These are phyloP conservation scores for Mesocricetus auratus DNA, from an alignment of 2,113 vertebrate species.

Conservation along the genomic window DNA sequence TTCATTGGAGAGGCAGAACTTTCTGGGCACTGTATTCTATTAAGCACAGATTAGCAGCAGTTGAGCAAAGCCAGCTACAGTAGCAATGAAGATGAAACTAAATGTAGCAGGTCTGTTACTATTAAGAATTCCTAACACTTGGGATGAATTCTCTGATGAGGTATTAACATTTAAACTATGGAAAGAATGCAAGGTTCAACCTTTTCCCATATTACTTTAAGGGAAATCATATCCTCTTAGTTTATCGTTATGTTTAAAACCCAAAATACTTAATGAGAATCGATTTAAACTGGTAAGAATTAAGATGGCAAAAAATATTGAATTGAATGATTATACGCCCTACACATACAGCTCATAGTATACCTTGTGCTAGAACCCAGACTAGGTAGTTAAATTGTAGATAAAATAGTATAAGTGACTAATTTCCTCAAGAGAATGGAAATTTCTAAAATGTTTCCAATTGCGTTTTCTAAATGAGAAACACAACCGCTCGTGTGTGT, in stretches of 20 bases:
- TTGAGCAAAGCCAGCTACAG: background rate
- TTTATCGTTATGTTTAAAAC: background rate
- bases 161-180: slow-evolving; percentile 34
- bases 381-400: background rate
- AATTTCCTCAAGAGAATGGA: background rate
- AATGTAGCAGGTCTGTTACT: background rate
- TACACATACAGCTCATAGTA: background rate
- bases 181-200: background rate
- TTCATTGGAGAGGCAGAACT: background rate
- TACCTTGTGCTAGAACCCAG: background rate
- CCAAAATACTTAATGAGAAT: background rate
- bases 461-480: background rate
- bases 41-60: background rate
- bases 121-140: background rate
- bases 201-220: background rate
- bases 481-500: background rate
- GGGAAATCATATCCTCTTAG: background rate
- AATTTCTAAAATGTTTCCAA: slow-evolving; percentile 3
- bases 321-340: background rate
- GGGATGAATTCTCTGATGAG: slow-evolving; percentile 20
- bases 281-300: slow-evolving; percentile 27
- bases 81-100: background rate
- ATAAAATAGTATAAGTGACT: background rate
- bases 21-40: background rate
- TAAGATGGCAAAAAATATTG: background rate